Base-by-base conservation (phyloP, 2,113 vertebrate genomes). In the Piaya cayana region DNA sequence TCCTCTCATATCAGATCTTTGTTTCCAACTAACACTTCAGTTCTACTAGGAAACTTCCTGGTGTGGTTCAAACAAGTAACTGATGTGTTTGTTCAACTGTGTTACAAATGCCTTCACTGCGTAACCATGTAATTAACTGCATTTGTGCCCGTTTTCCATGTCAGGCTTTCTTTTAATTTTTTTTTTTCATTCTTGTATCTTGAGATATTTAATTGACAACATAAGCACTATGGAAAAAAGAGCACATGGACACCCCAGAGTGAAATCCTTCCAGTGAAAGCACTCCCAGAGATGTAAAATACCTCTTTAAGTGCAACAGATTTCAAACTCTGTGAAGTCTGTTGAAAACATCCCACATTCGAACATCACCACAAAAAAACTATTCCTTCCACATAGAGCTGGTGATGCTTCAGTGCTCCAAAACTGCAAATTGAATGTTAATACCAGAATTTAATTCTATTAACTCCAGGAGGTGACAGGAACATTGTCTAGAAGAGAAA, bases 381-480 rank as follows among this genome's bases (percentile, higher is more conserved):
- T 56, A 12, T 16, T 85, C 36, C 60, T 84, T 68, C 39, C 84
- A 58, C 4, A 27, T 67, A 90, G 45, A 85, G 78, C 67, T 82
- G 53, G 81, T 65, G 43, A 76, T 6, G n/a, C 37, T 70, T 74
- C 64, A 67, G 70, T 50, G 30, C 82, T 74, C 68, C 59, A 86
- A 82, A 90, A 70, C 0, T 47, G 19, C 19, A 77, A 90, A 92
- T 4, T 62, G 70, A 69, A 77, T 16, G 52, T 74, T 55, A 92
- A 67, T 34, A 88, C 39, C 63, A 81, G 45, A 80, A 75, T 83
- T 70, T 83, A 88, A 91, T 81, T 83, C 36, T 74, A 37, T 86
- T 88, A 77, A 69, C 77, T 86, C 42, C 60, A 62, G 71, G 68
- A 92, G 30, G 52, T 50, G 64, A 86, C 16, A 36, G 17, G 27